Percentiles rank a stretch among this genome's conserved stretches.
Evolutionary conservation across 2,888 invertebrate species (phyloP).

Genomic region (Caenorhabditis sulstoni): DNA sequence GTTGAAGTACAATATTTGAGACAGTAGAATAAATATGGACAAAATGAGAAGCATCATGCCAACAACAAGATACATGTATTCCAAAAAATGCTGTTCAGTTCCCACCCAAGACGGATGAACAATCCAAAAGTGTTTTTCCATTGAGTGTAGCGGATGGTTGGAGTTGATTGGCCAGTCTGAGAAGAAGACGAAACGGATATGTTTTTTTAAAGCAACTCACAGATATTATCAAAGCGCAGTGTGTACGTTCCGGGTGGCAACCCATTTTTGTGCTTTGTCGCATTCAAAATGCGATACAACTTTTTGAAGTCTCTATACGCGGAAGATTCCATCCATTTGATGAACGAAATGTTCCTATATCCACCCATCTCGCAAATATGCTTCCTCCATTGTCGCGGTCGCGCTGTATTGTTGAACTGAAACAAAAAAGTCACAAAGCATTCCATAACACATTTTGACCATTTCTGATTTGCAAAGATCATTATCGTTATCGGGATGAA

Average conservation of each 20-base stretch:
- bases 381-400: constrained; percentile 44
- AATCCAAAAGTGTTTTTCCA: constrained; percentile 55
- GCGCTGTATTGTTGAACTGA: constrained; percentile 49
- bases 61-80: constrained; percentile 43
- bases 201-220: constrained; percentile 25
- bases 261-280: constrained; percentile 6
- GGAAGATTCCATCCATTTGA: constrained; percentile 45
- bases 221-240: constrained; percentile 35
- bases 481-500: constrained; percentile 20
- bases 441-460: constrained; percentile 12
- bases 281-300: constrained; percentile 41
- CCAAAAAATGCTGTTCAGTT: constrained; percentile 50
- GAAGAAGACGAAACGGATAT: neutral
- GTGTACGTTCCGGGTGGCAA: constrained; percentile 29
- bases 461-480: constrained; percentile 39
- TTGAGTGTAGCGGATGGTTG: neutral
- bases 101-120: constrained; percentile 56
- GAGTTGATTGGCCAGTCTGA: constrained; percentile 20
- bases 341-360: constrained; percentile 37
- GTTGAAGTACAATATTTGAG: constrained; percentile 44
- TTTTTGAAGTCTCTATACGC: constrained; percentile 54
- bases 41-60: constrained; percentile 32
- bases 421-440: constrained; percentile 1
- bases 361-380: constrained; percentile 61
- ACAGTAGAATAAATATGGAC: constrained; percentile 17